A percentile compares a stretch with the other conserved stretches of the same genome.
Evolutionary conservation across 2,113 vertebrate genomes (phyloP).

Genomic region (Neotragus pygmaeus): DNA sequence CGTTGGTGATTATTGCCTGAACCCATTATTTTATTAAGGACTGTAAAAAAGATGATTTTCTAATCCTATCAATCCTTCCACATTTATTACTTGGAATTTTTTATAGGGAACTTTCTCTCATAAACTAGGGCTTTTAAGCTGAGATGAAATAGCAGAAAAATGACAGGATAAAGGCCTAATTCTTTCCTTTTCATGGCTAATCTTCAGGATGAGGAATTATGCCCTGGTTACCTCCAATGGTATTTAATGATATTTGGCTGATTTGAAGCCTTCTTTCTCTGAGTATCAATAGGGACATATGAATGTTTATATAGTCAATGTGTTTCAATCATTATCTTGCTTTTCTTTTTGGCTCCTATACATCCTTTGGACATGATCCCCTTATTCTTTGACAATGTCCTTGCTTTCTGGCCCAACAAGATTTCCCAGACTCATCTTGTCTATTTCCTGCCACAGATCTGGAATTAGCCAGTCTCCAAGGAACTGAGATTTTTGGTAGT

Average conservation of each 20-base stretch:
- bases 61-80: slow-evolving; percentile 30
- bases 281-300: background rate
- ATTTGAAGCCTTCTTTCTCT: background rate
- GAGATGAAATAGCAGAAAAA: background rate
- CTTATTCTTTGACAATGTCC: background rate
- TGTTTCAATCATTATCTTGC: background rate
- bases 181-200: background rate
- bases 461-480: background rate
- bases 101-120: background rate
- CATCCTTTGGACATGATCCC: background rate
- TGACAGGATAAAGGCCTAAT: background rate
- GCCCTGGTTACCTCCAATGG: background rate
- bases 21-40: slow-evolving; percentile 30
- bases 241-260: background rate
- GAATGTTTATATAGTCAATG: background rate
- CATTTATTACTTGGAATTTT: background rate
- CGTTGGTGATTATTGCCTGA: background rate
- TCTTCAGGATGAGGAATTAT: background rate
- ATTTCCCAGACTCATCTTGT: background rate
- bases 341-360: background rate
- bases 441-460: background rate
- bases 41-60: slow-evolving; percentile 16
- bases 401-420: background rate
- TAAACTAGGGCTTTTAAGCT: background rate
- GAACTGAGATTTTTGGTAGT: background rate